Evolutionary conservation across 2,888 invertebrate genomes (phyloP), one percentile per base, ranked within the genome.

Genomic region (Nezara viridula): DNA sequence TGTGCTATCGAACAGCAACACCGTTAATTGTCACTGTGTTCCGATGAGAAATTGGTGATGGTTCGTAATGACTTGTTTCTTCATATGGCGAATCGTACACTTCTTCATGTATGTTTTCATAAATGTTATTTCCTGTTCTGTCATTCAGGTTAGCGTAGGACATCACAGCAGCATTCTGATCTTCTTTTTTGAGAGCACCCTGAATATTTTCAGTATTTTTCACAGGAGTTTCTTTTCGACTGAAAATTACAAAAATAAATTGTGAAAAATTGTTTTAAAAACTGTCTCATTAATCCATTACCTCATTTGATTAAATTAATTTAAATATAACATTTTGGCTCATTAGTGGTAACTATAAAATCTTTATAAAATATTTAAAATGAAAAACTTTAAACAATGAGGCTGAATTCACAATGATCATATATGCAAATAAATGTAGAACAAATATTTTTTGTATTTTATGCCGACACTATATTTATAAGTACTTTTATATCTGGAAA

Each of bases 151-250:
- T 96, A 40, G 97, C 96, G 92, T 97, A 97, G 88, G 97, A 97
- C 97, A 97, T 97, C 0, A 97, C 97, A 0, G 97, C 97, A 0
- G 97, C 97, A 92, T 95, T 97, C 92, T 96, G 95, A 92, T 97
- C 97, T 92, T 97, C 97, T 92, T 97, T 97, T 27, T 96, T 94
- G 92, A 97, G 96, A 0, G 97, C 97, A 0, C 96, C 96, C 93
- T 97, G 96, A 77, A 97, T 95, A 92, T 97, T 97, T 92, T 97
- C 97, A 0, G 97, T 97, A 92, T 97, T 97, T 92, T 97, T 97
- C 0, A 97, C 96, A 0, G 97, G 97, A 4, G 96, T 95, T 32
- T 96, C 96, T 94, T 97, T 97, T 85, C 97, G 95, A 89, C 96
- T 96, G 92, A n/a, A 88, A 90, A 86, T 5, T 5, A 73, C 19